phyloP scores from a whole-genome alignment of 1,140 invertebrate genomes.

The Coboldia fuscipes region DNA sequence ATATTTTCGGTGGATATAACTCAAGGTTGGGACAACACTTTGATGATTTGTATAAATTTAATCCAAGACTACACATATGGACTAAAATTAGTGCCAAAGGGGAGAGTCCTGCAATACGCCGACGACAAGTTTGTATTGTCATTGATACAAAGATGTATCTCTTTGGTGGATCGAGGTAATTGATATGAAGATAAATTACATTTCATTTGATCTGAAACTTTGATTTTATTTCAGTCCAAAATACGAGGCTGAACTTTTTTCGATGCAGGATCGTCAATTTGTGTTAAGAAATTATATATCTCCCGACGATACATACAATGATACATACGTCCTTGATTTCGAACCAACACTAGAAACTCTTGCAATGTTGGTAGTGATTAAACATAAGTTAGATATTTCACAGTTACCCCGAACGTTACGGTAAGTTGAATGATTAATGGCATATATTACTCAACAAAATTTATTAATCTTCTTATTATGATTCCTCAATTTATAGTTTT shows the following conservation, averaged over 20 bases:
- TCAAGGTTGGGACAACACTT: constrained; percentile 49
- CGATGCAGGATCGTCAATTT: constrained; percentile 6
- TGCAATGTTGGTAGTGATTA: constrained; percentile 35
- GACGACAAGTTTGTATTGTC: constrained; percentile 58
- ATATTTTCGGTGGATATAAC: constrained; percentile 78
- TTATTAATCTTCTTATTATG: no score
- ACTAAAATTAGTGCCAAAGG: constrained; percentile 32
- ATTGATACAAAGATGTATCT: constrained; percentile 48
- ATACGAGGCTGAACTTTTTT: background rate
- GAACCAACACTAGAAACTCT: constrained; percentile 45
- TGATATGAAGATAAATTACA: background rate
- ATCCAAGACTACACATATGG: constrained; percentile 37
- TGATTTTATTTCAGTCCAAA: constrained; percentile 8
- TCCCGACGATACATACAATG: no score
- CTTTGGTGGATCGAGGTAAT: constrained; percentile 67
- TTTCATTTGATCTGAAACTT: background rate
- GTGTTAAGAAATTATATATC: no score
- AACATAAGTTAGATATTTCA: constrained; percentile 35
- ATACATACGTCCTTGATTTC: constrained; percentile 55
- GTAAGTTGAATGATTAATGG: no score
- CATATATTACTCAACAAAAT: no score
- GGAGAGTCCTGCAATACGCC: constrained; percentile 36
- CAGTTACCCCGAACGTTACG: constrained; percentile 35
- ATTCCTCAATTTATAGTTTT: no score
- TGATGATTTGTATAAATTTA: constrained; percentile 58